Base-by-base conservation (phyloP, 2,797 vertebrate genomes). In the Pipistrellus pygmaeus region DNA sequence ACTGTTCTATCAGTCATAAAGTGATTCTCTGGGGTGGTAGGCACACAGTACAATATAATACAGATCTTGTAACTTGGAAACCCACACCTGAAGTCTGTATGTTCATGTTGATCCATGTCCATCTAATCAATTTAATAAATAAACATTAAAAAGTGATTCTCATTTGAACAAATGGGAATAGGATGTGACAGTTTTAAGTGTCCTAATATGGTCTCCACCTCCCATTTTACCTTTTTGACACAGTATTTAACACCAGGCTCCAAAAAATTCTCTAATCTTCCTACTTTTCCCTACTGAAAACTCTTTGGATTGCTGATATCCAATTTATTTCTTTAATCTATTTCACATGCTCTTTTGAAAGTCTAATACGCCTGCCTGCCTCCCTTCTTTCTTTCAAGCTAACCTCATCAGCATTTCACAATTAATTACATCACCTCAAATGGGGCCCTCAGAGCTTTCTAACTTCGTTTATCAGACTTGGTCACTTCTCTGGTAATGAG, bases 81-180 rank as follows among this genome's bases (percentile, higher is more conserved):
- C 27, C 0, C 5, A 60, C 4, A 30, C 60, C 25, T 62, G 12
- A 62, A 62, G 30, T 62, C 12, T 30, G 60, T 30, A 14, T 30
- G 27, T 62, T 62, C 60, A 62, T 62, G 60, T 62, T 30, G 60
- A 30, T 27, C 27, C 60, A 62, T 30, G 27, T 7, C 60, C 30
- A 62, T 13, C 25, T 27, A 62, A 62, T 30, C 57, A 60, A 62
- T 30, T 62, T 62, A 14, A 62, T 62, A 13, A 25, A 60, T 60
- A 62, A 30, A 14, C 27, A 62, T 62, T 62, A 30, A 62, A 87
- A 80, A 46, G 6, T 81, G 44, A 69, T 57, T 95, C 38, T 53
- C 13, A 53, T 51, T 75, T 94, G 44, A 93, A 88, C 13, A 93
- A 92, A 95, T 30, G 11, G 35, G 46, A 18, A 60, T 20, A 60